A percentile compares a stretch with the other conserved stretches of the same genome.
phyloP scores from a whole-genome alignment of 53 echinoderm and acorn worm genomes.

The Apostichopus leukothele region DNA sequence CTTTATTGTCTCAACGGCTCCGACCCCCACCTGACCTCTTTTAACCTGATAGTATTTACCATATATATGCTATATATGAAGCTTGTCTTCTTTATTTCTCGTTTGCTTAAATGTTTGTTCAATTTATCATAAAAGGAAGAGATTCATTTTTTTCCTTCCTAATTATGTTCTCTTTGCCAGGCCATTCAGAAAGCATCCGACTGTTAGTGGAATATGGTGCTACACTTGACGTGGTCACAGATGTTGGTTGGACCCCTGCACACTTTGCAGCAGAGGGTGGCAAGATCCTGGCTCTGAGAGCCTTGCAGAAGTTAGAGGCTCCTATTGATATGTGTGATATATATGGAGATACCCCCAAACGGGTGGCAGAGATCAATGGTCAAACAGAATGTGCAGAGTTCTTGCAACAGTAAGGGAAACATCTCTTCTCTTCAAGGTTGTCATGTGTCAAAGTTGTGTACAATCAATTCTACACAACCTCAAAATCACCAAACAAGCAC shows the following conservation, averaged over 20 bases:
- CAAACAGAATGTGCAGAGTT: conserved; percentile 83
- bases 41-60: no score
- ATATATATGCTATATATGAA: no score
- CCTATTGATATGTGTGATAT: conserved; percentile 62
- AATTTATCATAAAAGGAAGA: no score
- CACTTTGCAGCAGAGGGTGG: conserved; percentile 96
- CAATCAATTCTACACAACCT: background rate
- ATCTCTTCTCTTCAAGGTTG: background rate
- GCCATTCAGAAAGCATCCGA: conserved; percentile 90
- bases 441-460: no score
- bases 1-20: no score
- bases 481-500: background rate
- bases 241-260: conserved; percentile 83
- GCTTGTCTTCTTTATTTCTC: no score
- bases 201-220: conserved; percentile 85
- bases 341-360: conserved; percentile 80
- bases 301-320: conserved; percentile 80
- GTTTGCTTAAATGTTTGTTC: no score
- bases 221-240: conserved; percentile 76
- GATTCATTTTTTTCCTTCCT: background rate
- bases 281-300: conserved; percentile 70
- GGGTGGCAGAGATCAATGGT: conserved; percentile 76
- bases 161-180: conserved; percentile 46
- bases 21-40: no score
- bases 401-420: conserved; percentile 61